Conservation (phyloP, 2,888 invertebrate genomes). For the Aromia moschata region DNA sequence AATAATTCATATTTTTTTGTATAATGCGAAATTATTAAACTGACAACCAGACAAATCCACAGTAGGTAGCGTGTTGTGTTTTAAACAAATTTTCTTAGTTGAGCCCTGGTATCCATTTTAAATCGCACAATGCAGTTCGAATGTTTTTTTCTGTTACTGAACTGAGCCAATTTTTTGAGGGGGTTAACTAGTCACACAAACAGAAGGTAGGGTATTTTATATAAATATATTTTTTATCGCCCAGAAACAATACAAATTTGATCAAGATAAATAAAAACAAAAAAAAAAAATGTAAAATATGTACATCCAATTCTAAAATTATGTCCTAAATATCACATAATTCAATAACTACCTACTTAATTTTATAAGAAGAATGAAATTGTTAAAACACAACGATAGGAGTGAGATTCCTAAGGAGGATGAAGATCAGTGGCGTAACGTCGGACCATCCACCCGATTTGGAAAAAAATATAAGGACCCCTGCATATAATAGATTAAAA, state of each 20-base stretch:
- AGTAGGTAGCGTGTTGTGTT: too few species aligned
- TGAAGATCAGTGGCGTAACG: constrained; percentile 1
- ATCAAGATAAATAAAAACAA: constrained; percentile 23
- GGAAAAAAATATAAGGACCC: not conserved
- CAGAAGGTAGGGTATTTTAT: constrained; percentile 11
- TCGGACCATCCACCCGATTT: not conserved
- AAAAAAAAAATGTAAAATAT: constrained; percentile 8
- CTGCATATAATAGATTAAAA: not conserved
- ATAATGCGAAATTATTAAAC: too few species aligned
- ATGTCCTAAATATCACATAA: constrained; percentile 36
- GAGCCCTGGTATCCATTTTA: not conserved
- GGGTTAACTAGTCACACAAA: constrained; percentile 15
- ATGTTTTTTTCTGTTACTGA: constrained; percentile 1
- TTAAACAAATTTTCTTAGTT: too few species aligned
- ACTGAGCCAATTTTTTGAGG: not conserved
- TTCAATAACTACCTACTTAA: constrained; percentile 27
- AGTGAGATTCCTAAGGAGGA: constrained; percentile 26
- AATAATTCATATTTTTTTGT: too few species aligned
- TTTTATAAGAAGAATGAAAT: constrained; percentile 13
- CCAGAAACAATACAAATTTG: constrained; percentile 27
- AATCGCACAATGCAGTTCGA: not conserved
- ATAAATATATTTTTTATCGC: constrained; percentile 29
- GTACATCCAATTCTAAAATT: constrained; percentile 22
- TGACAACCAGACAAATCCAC: too few species aligned
- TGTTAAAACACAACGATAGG: constrained; percentile 27